Evolutionary conservation across 2,888 invertebrate genomes (phyloP), one percentile per base, ranked within the genome.

Genomic region (Tridacna gigas): DNA sequence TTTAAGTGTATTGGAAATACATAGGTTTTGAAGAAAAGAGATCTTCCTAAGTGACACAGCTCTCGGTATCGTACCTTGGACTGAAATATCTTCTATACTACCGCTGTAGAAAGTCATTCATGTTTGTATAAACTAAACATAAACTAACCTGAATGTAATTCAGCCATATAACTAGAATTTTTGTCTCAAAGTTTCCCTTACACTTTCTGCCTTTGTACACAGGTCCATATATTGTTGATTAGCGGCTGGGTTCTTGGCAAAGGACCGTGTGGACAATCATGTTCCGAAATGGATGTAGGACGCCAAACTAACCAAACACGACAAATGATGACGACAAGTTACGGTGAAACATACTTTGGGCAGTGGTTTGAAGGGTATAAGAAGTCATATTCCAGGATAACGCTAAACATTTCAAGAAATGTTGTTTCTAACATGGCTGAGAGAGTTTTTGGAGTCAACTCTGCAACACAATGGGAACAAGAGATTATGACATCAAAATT

Each of bases 181-280:
- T 2, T 7, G 7, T 37, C 37, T 7, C 37, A 37, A n/a, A n/a
- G n/a, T 37, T 37, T 37, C 7, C 5, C 7, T 25, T 65, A n/a
- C 13, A 67, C 45, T 67, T 26, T 67, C 2, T 3, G 13, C 67
- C 11, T 63, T 5, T 69, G 4, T 47, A n/a, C 1, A 20, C 66
- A 89, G 86, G 75, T 80, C 5, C 63, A 63, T 9, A 45, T 89
- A 20, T 76, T 82, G 0, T 15, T 89, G 37, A 78, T 89, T 37
- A 86, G 83, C 0, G 86, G 88, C 22, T 89, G 88, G 88, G 79
- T 82, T 13, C 71, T 86, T 18, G 83, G 82, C 15, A 63, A 75
- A n/a, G 89, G 89, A 11, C 89, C 88, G n/a, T 89, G 89, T 73
- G 89, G 89, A 13, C 45, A 51, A 0, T 28, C 22, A 45, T 89